phyloP scores from a whole-genome alignment of 2,888 invertebrate genomes.

The Drosophila leonis region DNA sequence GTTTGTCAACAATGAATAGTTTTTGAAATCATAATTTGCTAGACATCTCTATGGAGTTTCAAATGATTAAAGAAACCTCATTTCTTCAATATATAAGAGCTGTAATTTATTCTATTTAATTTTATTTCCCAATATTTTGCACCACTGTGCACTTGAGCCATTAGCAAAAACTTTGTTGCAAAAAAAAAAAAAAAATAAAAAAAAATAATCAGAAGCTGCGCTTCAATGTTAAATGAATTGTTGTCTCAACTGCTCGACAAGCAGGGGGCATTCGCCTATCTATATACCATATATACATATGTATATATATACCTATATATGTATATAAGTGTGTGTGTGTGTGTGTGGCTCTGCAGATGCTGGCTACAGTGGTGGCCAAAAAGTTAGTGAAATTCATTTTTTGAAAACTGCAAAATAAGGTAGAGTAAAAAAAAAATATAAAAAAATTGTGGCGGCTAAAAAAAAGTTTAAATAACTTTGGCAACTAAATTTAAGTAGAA shows the following conservation, averaged over 20 bases:
- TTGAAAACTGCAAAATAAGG: slow-evolving; percentile 68
- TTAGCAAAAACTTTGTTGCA: slow-evolving; percentile 64
- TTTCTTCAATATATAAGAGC: background rate
- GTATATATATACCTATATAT: background rate
- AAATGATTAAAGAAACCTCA: too few species aligned
- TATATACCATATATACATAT: slow-evolving; percentile 1
- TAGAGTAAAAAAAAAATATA: slow-evolving; percentile 41
- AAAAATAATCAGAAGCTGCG: slow-evolving; percentile 42
- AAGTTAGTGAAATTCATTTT: slow-evolving; percentile 77
- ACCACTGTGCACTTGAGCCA: slow-evolving; percentile 68
- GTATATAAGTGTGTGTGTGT: background rate
- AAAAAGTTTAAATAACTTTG: slow-evolving; percentile 79
- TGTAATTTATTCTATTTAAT: background rate
- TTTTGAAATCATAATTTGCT: too few species aligned
- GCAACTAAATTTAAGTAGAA: slow-evolving; percentile 79
- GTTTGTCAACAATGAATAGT: too few species aligned
- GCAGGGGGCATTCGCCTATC: slow-evolving; percentile 14
- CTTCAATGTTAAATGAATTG: slow-evolving; percentile 80
- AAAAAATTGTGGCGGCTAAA: slow-evolving; percentile 38
- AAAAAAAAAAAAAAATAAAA: slow-evolving; percentile 14
- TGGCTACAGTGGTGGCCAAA: slow-evolving; percentile 47
- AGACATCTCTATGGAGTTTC: too few species aligned
- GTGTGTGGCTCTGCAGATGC: slow-evolving; percentile 43
- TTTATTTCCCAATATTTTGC: background rate
- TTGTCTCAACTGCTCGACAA: slow-evolving; percentile 74